These are phyloP conservation scores for Dorcus parallelipipedus DNA, from an alignment of 2,888 invertebrate species.

Conservation along the genomic window DNA sequence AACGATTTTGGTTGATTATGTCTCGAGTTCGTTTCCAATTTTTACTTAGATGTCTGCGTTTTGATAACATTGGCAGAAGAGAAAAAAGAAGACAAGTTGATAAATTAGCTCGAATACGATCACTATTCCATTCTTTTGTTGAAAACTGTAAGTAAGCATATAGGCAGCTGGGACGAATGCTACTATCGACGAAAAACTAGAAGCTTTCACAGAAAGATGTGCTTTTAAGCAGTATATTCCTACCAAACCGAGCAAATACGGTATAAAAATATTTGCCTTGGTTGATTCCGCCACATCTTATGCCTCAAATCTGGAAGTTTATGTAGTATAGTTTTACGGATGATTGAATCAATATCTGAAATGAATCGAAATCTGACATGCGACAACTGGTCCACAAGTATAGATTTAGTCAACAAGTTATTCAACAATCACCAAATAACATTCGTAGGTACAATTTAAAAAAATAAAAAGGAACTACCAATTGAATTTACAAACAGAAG, in stretches of 20 bases:
- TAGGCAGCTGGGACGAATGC: conserved; percentile 25
- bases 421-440: too few relatives aligned
- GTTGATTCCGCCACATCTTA: neutral
- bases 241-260: conserved; percentile 30
- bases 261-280: conserved; percentile 23
- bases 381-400: too few relatives aligned
- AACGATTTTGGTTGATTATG: neutral
- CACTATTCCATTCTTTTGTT: conserved; percentile 25
- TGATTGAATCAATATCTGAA: too few relatives aligned
- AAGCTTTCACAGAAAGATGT: conserved; percentile 20
- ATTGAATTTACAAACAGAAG: too few relatives aligned
- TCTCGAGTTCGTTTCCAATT: neutral
- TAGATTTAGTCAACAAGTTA: too few relatives aligned
- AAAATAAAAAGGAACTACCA: too few relatives aligned
- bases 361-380: too few relatives aligned
- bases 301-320: conserved; percentile 5
- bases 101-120: conserved; percentile 1
- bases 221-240: neutral
- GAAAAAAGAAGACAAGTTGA: neutral
- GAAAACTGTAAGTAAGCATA: conserved; percentile 21
- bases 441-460: too few relatives aligned
- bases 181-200: conserved; percentile 30
- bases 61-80: neutral
- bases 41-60: conserved; percentile 1
- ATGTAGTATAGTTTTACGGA: neutral